These are phyloP conservation scores for Marcusenius ussheri DNA, from an alignment of 2,113 vertebrate genomes.

Conservation along the genomic window DNA sequence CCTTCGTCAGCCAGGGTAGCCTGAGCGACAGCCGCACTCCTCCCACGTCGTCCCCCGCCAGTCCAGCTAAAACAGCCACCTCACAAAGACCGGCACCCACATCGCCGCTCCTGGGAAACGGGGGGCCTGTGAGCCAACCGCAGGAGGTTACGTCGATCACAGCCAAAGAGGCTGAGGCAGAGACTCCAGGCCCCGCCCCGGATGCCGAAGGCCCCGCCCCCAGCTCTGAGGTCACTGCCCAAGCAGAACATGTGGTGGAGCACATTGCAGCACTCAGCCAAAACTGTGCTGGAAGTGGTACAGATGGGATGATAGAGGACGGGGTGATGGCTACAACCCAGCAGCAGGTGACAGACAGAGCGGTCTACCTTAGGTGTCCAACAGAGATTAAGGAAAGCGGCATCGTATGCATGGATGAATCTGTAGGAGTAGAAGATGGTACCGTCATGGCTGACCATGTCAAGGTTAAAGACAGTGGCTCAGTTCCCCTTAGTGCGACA, in stretches of 20 bases:
- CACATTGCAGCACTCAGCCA: background rate
- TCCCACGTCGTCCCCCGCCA: conserved; percentile 57
- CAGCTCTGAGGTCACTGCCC: background rate
- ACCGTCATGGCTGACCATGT: background rate
- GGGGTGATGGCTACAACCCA: background rate
- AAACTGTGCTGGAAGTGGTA: background rate
- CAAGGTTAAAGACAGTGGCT: background rate
- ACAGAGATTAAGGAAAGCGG: background rate
- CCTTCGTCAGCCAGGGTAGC: conserved; percentile 69
- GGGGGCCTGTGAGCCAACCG: conserved; percentile 6
- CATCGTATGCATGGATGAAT: background rate
- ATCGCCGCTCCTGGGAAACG: conserved; percentile 8
- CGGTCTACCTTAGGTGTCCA: conserved; percentile 21
- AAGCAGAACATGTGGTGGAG: background rate
- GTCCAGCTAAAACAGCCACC: conserved; percentile 44
- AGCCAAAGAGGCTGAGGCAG: background rate
- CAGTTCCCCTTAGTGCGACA: background rate
- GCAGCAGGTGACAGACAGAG: conserved; percentile 20
- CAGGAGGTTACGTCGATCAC: background rate
- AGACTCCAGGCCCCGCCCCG: background rate
- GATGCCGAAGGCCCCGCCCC: background rate
- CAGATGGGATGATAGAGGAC: background rate
- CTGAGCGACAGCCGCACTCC: conserved; percentile 62
- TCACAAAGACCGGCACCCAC: conserved; percentile 13
- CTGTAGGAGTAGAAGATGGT: background rate